Base-by-base conservation (phyloP, 2,113 vertebrate species). In the Caracal caracal region DNA sequence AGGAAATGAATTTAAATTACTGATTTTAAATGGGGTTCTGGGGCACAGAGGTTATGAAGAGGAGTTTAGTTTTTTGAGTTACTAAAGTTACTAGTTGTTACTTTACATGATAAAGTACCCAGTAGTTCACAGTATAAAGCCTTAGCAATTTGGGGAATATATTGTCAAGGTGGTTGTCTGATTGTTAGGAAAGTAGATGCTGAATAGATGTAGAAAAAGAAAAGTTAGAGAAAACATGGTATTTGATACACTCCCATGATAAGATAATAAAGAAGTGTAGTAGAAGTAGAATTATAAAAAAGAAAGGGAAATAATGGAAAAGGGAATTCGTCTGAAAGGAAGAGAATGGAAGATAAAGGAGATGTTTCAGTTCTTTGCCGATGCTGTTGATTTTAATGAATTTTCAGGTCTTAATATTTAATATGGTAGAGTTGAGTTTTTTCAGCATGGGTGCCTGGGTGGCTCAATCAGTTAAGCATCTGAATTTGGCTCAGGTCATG, bases 381-480 rank as follows among this genome's bases (percentile, higher is more conserved):
- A n/a, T 75, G 26, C 8, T 87, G 2, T 75, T 92, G 40, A 82
- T 94, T 95, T 56, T 90, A 84, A 49, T 90, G 51, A 82, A 51
- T 95, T 84, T 68, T 79, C 35, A 19, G 70, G 5, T 61, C 22
- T 47, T 3, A 20, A 43, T 43, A 43, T 43, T 73, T 59, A 90
- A 8, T 61, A 43, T n/a, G 19, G 53, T 53, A 93, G 49, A 65
- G 10, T 43, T 40, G 75, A 73, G 17, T 22, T 84, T 93, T 88
- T 91, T 24, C 4, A 94, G 11, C 22, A 7, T 59, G 16, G 56
- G 56, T 0, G 2, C 56, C 56, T 59, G 20, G 56, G 56, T 59
- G 56, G 56, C 20, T 20, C 56, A 22, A 7, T 59, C 56, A 59
- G 7, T 59, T 59, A 59, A 22, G 56, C 8, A 7, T 56, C 15